These are phyloP conservation scores for Manis pentadactyla DNA, from an alignment of 2,797 vertebrate genomes.

Conservation along the genomic window DNA sequence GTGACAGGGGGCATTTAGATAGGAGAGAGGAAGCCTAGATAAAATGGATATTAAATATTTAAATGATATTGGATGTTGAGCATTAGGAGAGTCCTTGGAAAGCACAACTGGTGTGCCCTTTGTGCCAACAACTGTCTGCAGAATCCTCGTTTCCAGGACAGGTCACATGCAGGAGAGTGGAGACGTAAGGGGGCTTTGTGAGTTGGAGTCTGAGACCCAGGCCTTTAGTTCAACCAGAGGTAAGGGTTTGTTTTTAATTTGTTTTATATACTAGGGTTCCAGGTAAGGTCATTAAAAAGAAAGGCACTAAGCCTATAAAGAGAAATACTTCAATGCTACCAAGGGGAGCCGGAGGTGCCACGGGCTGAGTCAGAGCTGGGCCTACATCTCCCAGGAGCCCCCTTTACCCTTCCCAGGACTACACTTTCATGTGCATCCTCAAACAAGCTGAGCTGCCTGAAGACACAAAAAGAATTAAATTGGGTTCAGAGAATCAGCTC, in stretches of 20 bases:
- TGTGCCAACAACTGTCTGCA: background rate
- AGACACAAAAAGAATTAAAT: background rate
- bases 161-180: background rate
- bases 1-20: background rate
- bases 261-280: background rate
- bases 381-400: background rate
- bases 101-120: background rate
- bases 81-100: background rate
- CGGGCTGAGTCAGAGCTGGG: background rate
- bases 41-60: background rate
- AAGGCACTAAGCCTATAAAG: background rate
- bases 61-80: background rate
- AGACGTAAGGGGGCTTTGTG: background rate
- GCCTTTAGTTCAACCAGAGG: background rate
- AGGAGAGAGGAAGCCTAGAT: background rate
- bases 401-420: background rate
- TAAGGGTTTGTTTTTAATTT: background rate
- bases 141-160: background rate
- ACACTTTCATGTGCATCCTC: background rate
- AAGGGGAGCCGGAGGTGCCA: background rate
- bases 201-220: background rate
- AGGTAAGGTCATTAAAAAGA: background rate
- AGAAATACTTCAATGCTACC: background rate
- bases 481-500: background rate
- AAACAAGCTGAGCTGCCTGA: background rate